Conservation (phyloP, 2,888 invertebrate species). For the Drosophila nr. fundita region DNA sequence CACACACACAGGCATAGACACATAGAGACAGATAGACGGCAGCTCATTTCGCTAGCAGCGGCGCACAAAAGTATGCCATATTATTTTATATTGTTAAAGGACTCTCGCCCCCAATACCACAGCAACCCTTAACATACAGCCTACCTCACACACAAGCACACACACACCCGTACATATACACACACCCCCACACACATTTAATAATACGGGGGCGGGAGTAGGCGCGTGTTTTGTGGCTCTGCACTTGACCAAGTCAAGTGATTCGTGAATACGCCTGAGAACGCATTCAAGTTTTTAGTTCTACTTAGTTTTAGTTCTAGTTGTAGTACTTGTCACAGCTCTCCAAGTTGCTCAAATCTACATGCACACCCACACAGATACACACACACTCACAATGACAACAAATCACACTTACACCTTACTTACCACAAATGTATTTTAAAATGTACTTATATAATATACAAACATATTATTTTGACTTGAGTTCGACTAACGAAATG, state of each 20-base stretch:
- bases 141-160: constrained; percentile 64
- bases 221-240: constrained; percentile 45
- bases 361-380: constrained; percentile 24
- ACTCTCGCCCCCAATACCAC: constrained; percentile 31
- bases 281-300: constrained; percentile 65
- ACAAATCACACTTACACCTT: constrained; percentile 34
- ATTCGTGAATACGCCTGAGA: constrained; percentile 43
- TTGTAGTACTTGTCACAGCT: constrained; percentile 57
- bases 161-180: constrained; percentile 20
- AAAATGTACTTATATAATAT: constrained; percentile 56
- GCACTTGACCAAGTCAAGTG: constrained; percentile 75
- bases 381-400: constrained; percentile 9
- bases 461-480: constrained; percentile 52
- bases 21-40: constrained; percentile 25
- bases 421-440: constrained; percentile 71
- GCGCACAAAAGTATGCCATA: constrained; percentile 77
- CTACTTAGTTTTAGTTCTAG: constrained; percentile 46
- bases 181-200: constrained; percentile 17
- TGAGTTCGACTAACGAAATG: constrained; percentile 65
- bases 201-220: constrained; percentile 14
- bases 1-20: constrained; percentile 16
- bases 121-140: constrained; percentile 41
- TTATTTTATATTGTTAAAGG: constrained; percentile 59
- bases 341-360: constrained; percentile 75
- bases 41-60: constrained; percentile 47